Base-by-base conservation (phyloP, 2,113 vertebrate genomes). In the Oriolus oriolus region DNA sequence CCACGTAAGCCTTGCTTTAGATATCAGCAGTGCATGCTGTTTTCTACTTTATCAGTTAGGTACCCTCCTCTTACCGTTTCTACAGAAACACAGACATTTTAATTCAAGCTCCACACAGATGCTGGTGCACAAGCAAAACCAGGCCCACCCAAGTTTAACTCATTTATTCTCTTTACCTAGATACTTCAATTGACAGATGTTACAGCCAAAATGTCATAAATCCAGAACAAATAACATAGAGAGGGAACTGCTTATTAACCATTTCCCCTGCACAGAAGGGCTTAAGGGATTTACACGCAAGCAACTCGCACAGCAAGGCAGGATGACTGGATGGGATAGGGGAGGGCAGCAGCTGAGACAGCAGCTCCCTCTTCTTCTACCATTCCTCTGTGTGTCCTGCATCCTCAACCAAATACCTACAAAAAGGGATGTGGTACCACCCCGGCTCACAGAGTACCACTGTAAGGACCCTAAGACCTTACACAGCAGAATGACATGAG, bases 211-310 rank as follows among this genome's bases (percentile, higher is more conserved):
- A 57, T 8, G 7, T 41, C 52, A 60, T 7, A 41, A 81, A 96
- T 60, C 18, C 44, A 70, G 63, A 86, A 66, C 22, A 77, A 85
- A 41, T 5, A 57, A 47, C 21, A 24, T 0, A 19, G 39, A 63
- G 37, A 66, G 15, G 41, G 45, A 90, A 76, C 47, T 1, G 16
- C 45, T 84, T 64, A 45, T 41, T 37, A 81, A 75, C 39, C 6
- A 20, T 16, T 94, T 70, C 63, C 11, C 54, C 39, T 44, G 54
- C 41, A 63, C 28, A 74, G 49, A 87, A 68, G 42, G 57, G 39
- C 35, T 77, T 61, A 73, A 74, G 47, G 22, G 57, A 90, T 88
- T 89, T 83, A 84, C 26, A 93, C 65, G 60, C 11, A 77, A 83
- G 31, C 47, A 70, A 54, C 47, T 63, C 0, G 9, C 41, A 41